Evolutionary conservation across 2,797 vertebrate species (phyloP).

Genomic region (Aythya fuligula): DNA sequence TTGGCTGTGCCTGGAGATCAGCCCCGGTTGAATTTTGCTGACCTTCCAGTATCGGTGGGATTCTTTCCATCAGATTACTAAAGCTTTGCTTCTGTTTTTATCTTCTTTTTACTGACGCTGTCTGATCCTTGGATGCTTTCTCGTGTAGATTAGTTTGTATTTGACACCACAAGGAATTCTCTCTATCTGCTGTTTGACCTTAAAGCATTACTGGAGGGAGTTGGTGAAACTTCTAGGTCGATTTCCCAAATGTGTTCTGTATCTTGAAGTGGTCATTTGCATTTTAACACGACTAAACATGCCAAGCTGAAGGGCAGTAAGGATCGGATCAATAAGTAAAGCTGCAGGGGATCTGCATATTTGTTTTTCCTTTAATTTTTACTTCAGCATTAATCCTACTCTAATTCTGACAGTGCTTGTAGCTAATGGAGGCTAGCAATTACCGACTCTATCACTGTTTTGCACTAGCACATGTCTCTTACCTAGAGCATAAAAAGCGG

Average conservation of each 20-base stretch:
- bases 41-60: background rate
- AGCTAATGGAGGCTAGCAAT: background rate
- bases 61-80: background rate
- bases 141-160: background rate
- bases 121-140: background rate
- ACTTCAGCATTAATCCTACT: background rate
- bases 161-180: background rate
- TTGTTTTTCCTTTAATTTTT: background rate
- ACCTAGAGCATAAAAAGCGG: background rate
- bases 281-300: accelerated
- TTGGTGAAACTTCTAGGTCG: background rate
- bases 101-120: background rate
- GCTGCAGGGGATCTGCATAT: background rate
- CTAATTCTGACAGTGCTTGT: background rate
- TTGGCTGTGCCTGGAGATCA: background rate
- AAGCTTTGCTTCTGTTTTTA: background rate
- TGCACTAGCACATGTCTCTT: background rate
- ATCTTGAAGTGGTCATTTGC: accelerated
- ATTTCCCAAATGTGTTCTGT: background rate
- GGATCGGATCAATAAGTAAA: background rate
- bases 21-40: background rate
- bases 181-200: background rate
- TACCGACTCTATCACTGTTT: background rate
- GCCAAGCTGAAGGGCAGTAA: background rate
- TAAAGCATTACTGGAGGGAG: background rate